Evolutionary conservation across 2,113 vertebrate genomes (phyloP).

Genomic region (Bostrychus sinensis): DNA sequence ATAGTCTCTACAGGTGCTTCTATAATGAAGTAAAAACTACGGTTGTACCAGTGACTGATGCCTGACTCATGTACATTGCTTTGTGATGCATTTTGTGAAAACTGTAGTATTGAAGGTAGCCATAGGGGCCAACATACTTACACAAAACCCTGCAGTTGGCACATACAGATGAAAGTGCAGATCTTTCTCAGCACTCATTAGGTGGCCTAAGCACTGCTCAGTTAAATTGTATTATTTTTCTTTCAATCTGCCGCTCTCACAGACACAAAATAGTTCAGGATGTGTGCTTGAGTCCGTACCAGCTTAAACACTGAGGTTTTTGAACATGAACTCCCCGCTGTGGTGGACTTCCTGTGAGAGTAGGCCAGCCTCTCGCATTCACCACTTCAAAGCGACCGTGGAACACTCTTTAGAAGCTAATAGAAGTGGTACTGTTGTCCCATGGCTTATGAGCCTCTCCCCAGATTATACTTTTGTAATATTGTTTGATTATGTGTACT

Average conservation of each 20-base stretch:
- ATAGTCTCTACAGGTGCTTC: not conserved
- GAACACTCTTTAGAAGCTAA: conserved; percentile 33
- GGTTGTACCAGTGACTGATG: not conserved
- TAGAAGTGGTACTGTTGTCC: conserved; percentile 31
- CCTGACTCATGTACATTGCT: conserved; percentile 2
- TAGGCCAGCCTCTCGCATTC: conserved; percentile 34
- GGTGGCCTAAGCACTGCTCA: conserved; percentile 44
- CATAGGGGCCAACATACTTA: conserved; percentile 26
- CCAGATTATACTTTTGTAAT: conserved; percentile 17
- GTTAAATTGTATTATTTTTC: conserved; percentile 52
- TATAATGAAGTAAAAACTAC: too few species aligned
- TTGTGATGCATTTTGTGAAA: conserved; percentile 18
- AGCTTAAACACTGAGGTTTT: conserved; percentile 49
- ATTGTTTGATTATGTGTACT: conserved; percentile 5
- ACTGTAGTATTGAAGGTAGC: conserved; percentile 11
- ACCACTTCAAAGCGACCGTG: conserved; percentile 56
- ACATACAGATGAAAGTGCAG: conserved; percentile 57
- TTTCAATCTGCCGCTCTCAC: conserved; percentile 6
- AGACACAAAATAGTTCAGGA: not conserved
- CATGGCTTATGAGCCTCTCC: conserved; percentile 4
- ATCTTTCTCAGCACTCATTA: conserved; percentile 57
- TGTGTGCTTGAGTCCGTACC: conserved; percentile 40
- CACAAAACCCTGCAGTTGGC: conserved; percentile 43
- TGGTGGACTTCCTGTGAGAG: conserved; percentile 62
- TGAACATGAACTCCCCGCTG: conserved; percentile 54